Evolutionary conservation across 1,140 invertebrate genomes (phyloP), one percentile per base, ranked within the genome.

Genomic region (Theocolax elegans): DNA sequence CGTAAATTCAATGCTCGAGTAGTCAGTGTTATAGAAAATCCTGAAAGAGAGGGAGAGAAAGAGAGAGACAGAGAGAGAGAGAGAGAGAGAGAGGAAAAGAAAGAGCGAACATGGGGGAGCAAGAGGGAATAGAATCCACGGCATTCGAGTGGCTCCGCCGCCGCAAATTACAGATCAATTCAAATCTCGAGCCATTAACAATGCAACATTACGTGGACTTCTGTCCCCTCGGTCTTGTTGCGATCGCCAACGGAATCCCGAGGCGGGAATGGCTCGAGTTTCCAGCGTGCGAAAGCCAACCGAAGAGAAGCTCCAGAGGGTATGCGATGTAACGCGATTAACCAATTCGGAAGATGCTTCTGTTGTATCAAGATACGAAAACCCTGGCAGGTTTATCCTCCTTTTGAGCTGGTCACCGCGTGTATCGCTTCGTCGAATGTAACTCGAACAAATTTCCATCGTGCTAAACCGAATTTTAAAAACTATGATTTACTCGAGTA

Each of bases 91-190:
- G n/a, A 1, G 3, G 6, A 0, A 2, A 13, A 25, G 49, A 8
- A 13, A 25, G 4, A 46, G 2, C 13, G 25, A 1, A 3, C 27
- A n/a, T n/a, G n/a, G n/a, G n/a, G n/a, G n/a, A n/a, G n/a, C n/a
- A n/a, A n/a, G n/a, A 35, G 31, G 10, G 10, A 35, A 35, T 35
- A 35, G 2, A 23, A 40, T 40, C 54, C 31, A 10, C 21, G 31
- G 54, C 35, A 58, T 58, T 40, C 31, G 21, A 58, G 35, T 25
- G 21, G 35, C 9, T 40, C 9, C 15, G 29, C 35, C 17, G 13
- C 54, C 4, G 21, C 35, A 58, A 58, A 58, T 58, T 25, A 58
- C 54, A 25, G 35, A 58, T 58, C 35, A 58, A 58, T 58, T 58
- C 54, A 42, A 42, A 19, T 15, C 35, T 58, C 21, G n/a, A 23